phyloP scores from a whole-genome alignment of 2,888 invertebrate species.

The Eilema griseolum region DNA sequence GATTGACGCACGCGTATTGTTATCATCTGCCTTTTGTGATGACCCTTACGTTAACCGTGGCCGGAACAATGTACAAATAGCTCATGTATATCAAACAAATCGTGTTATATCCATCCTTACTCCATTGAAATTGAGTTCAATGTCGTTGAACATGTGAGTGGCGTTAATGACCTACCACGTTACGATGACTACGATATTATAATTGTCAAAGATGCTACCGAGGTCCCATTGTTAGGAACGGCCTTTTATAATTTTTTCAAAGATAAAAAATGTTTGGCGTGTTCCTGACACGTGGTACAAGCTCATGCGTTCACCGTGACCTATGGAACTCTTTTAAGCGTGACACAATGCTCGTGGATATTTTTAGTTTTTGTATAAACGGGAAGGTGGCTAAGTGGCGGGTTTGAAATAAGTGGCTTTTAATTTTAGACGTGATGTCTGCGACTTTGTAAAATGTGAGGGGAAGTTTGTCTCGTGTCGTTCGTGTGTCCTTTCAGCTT shows the following conservation, averaged over 20 bases:
- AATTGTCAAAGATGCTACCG: constrained; percentile 88
- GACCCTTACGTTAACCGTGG: constrained; percentile 84
- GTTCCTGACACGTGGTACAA: constrained; percentile 85
- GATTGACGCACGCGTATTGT: constrained; percentile 86
- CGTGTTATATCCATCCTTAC: constrained; percentile 66
- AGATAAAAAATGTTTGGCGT: constrained; percentile 87
- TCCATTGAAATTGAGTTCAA: constrained; percentile 65
- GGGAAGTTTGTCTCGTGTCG: constrained; percentile 82
- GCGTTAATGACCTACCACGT: constrained; percentile 66
- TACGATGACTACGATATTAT: constrained; percentile 76
- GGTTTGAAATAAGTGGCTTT: constrained; percentile 84
- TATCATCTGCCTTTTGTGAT: constrained; percentile 86
- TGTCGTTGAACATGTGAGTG: constrained; percentile 50
- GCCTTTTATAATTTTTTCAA: constrained; percentile 85
- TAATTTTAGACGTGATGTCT: constrained; percentile 85
- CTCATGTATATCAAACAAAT: constrained; percentile 52
- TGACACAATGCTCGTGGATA: constrained; percentile 83
- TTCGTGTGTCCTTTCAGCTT: constrained; percentile 76
- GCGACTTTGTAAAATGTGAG: constrained; percentile 76
- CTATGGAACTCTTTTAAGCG: constrained; percentile 85
- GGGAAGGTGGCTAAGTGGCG: constrained; percentile 86
- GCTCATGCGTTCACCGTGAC: constrained; percentile 81
- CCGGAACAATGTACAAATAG: constrained; percentile 61
- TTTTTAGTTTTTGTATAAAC: constrained; percentile 85
- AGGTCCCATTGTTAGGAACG: constrained; percentile 81